These are phyloP conservation scores for Saguinus imperator DNA, from an alignment of 2,113 vertebrate species.

Conservation along the genomic window DNA sequence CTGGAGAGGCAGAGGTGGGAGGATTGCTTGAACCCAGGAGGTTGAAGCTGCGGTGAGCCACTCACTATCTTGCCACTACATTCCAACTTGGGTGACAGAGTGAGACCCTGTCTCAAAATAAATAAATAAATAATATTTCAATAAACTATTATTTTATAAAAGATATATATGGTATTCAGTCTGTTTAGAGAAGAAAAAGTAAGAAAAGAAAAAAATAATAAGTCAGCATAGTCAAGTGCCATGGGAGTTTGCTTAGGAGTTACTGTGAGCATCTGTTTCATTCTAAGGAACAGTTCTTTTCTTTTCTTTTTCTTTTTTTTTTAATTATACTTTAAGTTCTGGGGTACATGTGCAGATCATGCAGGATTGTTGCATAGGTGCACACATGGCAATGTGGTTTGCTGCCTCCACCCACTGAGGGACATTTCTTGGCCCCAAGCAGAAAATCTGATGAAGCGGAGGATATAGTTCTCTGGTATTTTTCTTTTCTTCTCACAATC, in stretches of 20 bases:
- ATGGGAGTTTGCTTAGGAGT: not conserved
- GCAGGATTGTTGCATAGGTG: too few relatives aligned
- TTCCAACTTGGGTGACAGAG: not conserved
- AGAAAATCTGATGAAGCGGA: not conserved
- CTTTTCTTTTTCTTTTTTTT: too few relatives aligned
- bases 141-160: not conserved
- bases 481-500: not conserved
- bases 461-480: not conserved
- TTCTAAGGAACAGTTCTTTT: not conserved
- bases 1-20: not conserved
- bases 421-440: not conserved
- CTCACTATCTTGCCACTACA: not conserved
- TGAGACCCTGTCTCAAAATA: not conserved
- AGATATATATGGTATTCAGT: not conserved
- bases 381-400: too few relatives aligned
- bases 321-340: too few relatives aligned
- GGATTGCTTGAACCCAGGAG: not conserved
- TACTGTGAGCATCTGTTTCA: not conserved
- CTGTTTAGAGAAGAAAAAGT: not conserved
- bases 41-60: not conserved
- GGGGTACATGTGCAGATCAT: too few relatives aligned
- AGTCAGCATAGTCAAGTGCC: not conserved
- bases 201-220: not conserved
- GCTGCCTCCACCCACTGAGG: not conserved
- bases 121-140: not conserved